These are phyloP conservation scores for Orthonevra nobilis DNA, from an alignment of 2,888 invertebrate genomes.

Conservation along the genomic window DNA sequence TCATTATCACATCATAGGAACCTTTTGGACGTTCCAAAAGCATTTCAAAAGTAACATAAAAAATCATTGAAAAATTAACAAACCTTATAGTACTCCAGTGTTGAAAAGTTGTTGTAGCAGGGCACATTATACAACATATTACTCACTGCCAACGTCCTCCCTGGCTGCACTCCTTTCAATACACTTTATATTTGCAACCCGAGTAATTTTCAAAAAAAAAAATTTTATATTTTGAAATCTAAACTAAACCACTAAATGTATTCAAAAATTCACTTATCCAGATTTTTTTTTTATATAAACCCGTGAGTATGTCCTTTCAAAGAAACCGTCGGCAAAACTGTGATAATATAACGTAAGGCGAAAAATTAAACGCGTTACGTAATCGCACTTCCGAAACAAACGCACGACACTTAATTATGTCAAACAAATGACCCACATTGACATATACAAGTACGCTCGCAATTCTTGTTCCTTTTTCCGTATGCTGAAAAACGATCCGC, in stretches of 20 bases:
- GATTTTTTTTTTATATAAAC: not conserved
- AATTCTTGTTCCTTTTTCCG: not conserved
- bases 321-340: slow-evolving; percentile 52
- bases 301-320: not conserved
- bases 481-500: slow-evolving; percentile 67
- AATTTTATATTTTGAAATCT: too few relatives aligned
- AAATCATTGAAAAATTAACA: slow-evolving; percentile 70
- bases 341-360: slow-evolving; percentile 9
- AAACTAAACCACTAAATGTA: too few relatives aligned
- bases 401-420: slow-evolving; percentile 32
- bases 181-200: too few relatives aligned
- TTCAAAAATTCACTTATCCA: slow-evolving; percentile 4
- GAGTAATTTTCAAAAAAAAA: too few relatives aligned
- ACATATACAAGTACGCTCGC: slow-evolving; percentile 45
- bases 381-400: slow-evolving; percentile 55
- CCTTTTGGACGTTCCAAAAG: too few relatives aligned
- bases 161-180: not conserved
- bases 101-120: slow-evolving; percentile 79
- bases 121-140: slow-evolving; percentile 81
- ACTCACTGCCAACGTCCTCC: slow-evolving; percentile 59
- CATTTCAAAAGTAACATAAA: not conserved
- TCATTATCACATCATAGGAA: too few relatives aligned
- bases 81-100: slow-evolving; percentile 80
- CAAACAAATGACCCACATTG: slow-evolving; percentile 51
- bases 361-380: slow-evolving; percentile 17